Evolutionary conservation across 2,797 vertebrate genomes (phyloP).

Genomic region (Anguilla anguilla): DNA sequence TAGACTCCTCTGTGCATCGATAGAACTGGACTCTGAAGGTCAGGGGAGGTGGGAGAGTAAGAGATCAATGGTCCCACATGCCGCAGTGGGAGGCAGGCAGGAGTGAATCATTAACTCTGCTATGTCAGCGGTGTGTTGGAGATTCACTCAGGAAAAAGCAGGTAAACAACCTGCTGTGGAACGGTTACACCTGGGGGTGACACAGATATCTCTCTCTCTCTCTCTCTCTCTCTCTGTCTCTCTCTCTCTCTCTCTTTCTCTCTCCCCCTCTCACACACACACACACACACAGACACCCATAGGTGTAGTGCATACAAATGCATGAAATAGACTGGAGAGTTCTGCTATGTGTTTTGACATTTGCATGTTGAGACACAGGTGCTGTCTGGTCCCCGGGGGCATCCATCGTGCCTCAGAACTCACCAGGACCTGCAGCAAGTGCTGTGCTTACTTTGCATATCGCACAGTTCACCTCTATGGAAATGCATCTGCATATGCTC

Average conservation of each 20-base stretch:
- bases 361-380: neutral
- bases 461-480: neutral
- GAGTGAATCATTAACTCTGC: conserved; percentile 18
- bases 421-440: neutral
- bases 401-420: neutral
- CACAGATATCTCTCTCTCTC: neutral
- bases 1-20: neutral
- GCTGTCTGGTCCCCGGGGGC: neutral
- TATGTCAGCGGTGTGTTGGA: conserved; percentile 3
- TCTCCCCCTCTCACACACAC: neutral
- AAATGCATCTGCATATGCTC: neutral
- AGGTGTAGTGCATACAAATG: neutral
- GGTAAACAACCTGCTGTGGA: conserved; percentile 14
- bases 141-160: neutral
- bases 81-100: neutral
- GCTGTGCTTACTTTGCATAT: neutral
- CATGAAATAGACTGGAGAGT: neutral
- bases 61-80: neutral
- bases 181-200: neutral
- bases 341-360: neutral
- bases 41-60: neutral
- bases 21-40: neutral
- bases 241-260: neutral
- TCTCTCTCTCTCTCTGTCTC: neutral
- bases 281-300: neutral